Conservation (phyloP, 2,113 vertebrate species). For the Hemicordylus capensis region DNA sequence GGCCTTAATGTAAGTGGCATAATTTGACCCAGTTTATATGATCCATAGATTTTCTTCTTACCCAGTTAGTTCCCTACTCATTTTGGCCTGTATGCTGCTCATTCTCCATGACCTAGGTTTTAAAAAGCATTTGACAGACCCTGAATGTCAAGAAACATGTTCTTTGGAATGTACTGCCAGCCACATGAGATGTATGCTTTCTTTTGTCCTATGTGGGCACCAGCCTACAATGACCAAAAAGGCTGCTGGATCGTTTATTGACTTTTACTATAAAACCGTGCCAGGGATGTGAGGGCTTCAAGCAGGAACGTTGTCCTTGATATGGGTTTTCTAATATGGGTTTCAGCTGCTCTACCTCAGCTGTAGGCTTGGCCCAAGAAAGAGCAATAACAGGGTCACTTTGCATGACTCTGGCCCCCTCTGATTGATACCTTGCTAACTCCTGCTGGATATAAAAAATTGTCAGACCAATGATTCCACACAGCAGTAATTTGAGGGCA, state of each 20-base stretch:
- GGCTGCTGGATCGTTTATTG: not conserved
- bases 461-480: too few relatives aligned
- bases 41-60: not conserved
- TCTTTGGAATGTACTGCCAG: not conserved
- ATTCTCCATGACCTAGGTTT: not conserved
- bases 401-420: not conserved
- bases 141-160: not conserved
- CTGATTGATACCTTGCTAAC: not conserved
- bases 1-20: not conserved
- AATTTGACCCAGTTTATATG: not conserved
- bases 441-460: not conserved
- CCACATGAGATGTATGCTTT: too few relatives aligned
- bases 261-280: not conserved
- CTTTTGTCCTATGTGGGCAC: not conserved
- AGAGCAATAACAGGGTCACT: not conserved
- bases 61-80: not conserved
- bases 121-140: not conserved
- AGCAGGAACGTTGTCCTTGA: not conserved
- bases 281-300: too few relatives aligned
- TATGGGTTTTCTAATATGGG: not conserved
- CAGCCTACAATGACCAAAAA: not conserved
- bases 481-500: too few relatives aligned
- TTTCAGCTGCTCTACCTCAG: not conserved
- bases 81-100: not conserved
- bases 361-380: not conserved